Evolutionary conservation across 2,888 invertebrate species (phyloP).

Genomic region (Dysmachus trigonus): DNA sequence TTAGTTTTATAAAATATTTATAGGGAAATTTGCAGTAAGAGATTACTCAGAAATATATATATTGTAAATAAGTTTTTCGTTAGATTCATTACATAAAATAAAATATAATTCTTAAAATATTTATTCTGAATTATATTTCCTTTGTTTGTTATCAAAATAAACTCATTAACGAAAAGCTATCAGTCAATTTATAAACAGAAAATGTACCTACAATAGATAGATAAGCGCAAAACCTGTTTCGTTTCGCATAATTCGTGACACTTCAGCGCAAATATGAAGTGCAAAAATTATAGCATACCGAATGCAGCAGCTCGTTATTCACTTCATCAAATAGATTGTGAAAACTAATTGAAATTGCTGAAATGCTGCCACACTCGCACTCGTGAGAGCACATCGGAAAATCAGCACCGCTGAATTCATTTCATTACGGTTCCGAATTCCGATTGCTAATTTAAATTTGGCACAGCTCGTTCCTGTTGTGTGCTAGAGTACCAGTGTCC

Average conservation of each 20-base stretch:
- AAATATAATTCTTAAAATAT: no score
- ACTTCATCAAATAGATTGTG: conserved; percentile 1
- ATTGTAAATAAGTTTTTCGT: no score
- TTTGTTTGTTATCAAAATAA: no score
- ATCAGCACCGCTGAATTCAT: neutral
- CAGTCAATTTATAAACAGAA: neutral
- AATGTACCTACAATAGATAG: neutral
- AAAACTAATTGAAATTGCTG: conserved; percentile 29
- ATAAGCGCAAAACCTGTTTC: neutral
- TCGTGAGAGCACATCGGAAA: neutral
- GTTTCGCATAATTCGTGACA: neutral
- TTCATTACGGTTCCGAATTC: neutral
- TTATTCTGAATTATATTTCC: no score
- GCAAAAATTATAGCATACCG: neutral
- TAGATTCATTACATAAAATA: no score
- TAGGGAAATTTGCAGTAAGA: no score
- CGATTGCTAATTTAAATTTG: conserved; percentile 20
- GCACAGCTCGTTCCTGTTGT: neutral
- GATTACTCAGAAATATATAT: no score
- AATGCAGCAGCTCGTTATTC: neutral
- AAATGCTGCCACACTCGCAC: neutral
- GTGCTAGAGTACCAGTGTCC: neutral
- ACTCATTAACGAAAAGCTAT: no score
- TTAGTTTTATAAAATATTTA: no score
- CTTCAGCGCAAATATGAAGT: neutral